A percentile compares a stretch with the other conserved stretches of the same genome.
These are phyloP conservation scores for Diglossa brunneiventris DNA, from an alignment of 2,113 vertebrate species.

Conservation along the genomic window DNA sequence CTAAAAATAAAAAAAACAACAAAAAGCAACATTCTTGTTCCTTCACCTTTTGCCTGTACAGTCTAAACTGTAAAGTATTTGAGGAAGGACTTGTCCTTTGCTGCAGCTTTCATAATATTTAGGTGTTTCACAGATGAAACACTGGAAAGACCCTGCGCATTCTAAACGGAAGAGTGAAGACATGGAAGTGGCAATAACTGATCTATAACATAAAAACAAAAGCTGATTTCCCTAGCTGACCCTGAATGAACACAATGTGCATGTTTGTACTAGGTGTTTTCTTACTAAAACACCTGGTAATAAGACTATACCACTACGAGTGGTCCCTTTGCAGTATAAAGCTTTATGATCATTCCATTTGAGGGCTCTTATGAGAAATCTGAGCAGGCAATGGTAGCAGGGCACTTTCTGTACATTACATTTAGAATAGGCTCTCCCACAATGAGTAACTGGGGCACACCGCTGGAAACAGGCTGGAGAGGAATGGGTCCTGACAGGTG, in stretches of 20 bases:
- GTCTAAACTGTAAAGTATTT: neutral
- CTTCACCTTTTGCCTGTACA: neutral
- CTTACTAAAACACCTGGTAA: neutral
- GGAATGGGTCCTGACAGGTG: neutral
- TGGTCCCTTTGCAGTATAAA: neutral
- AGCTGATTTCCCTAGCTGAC: neutral
- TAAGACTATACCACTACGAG: neutral
- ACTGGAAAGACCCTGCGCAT: neutral
- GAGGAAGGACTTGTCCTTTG: neutral
- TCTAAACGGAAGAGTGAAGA: neutral
- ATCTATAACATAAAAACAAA: neutral
- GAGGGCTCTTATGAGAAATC: neutral
- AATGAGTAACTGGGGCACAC: rapidly evolving
- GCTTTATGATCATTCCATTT: neutral
- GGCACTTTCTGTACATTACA: neutral
- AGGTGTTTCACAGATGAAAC: neutral
- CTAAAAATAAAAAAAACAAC: too few species aligned
- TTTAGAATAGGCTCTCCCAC: neutral
- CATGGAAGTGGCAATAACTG: neutral
- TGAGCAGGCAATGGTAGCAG: neutral
- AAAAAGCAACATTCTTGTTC: neutral
- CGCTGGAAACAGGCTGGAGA: neutral
- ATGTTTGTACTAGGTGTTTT: neutral
- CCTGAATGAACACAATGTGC: neutral
- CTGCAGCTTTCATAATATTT: neutral